Evolutionary conservation across 2,113 vertebrate species (phyloP).

Genomic region (Donacobius atricapilla): DNA sequence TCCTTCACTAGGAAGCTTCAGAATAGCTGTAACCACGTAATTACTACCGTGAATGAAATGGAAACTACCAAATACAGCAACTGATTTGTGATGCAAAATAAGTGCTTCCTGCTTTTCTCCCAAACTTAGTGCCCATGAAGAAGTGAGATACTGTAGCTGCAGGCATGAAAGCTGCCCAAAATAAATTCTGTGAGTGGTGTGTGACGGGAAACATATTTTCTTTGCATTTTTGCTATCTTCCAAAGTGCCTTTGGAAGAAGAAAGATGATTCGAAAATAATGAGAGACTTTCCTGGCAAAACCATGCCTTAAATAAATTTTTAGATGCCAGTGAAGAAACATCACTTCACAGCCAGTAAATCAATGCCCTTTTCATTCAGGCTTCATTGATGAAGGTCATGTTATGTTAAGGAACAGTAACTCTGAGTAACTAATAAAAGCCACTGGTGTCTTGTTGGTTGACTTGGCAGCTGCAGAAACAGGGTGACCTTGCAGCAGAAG

Average conservation of each 20-base stretch:
- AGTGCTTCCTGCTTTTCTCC: background rate
- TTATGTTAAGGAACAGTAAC: constrained; percentile 7
- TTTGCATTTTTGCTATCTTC: background rate
- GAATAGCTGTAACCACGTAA: background rate
- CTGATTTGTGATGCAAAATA: background rate
- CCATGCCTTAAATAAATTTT: background rate
- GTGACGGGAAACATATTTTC: background rate
- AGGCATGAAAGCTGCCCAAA: background rate
- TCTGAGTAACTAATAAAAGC: background rate
- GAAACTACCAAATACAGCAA: background rate
- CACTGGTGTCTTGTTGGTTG: background rate
- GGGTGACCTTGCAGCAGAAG: background rate
- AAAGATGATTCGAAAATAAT: background rate
- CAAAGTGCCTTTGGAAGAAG: background rate
- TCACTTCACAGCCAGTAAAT: constrained; percentile 46
- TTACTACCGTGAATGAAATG: background rate
- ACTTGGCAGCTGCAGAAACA: constrained; percentile 25
- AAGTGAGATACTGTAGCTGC: background rate
- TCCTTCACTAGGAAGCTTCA: background rate
- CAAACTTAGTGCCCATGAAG: background rate
- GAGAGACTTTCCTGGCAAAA: background rate
- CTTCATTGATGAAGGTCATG: background rate
- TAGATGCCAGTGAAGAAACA: constrained; percentile 9
- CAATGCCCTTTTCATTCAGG: constrained; percentile 32
- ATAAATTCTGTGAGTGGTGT: background rate